Base-by-base conservation (phyloP, 2,113 vertebrate genomes). In the Neolamprologus fasciatus region DNA sequence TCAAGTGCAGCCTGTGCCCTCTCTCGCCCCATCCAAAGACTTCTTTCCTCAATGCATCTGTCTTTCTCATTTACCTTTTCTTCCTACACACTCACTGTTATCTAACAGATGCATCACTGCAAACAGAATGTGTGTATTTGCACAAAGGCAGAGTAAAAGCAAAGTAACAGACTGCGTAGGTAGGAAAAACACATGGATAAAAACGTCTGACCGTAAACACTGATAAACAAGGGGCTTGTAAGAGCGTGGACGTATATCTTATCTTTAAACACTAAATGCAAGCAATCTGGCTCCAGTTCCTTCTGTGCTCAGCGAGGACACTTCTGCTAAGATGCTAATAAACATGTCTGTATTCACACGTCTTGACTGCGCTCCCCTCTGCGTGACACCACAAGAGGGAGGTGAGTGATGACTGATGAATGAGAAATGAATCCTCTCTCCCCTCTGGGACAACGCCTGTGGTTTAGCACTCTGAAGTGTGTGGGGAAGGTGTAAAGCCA, bases 401-500 rank as follows among this genome's bases (percentile, higher is more conserved):
- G 86, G 8, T 79, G 84, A 92, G 90, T 81, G 89, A 91, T 23
- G 90, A 86, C 23, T 58, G 94, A 85, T 42, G 90, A 93, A 90
- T 82, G 92, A 85, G 80, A 85, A 54, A 45, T 16, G 45, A 84
- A 58, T 90, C 86, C 89, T 82, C 85, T 85, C 51, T 47, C 5
- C 63, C 87, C 89, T 71, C 50, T 5, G 80, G 85, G 84, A 50
- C 71, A 35, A 66, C 14, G 61, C 79, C 63, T 86, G 87, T 23
- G 89, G 58, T 86, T 89, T 78, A 85, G 33, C 91, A 87, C 91
- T 89, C 80, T 55, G 83, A 81, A 84, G 83, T 21, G 11, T 92
- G 86, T 89, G 45, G 51, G 35, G 51, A 86, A 90, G 93, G 91
- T 93, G 91, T 76, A 21, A 90, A 94, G 78, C 80, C 90, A 90